phyloP scores from a whole-genome alignment of 2,797 vertebrate species.

The Alosa sapidissima region DNA sequence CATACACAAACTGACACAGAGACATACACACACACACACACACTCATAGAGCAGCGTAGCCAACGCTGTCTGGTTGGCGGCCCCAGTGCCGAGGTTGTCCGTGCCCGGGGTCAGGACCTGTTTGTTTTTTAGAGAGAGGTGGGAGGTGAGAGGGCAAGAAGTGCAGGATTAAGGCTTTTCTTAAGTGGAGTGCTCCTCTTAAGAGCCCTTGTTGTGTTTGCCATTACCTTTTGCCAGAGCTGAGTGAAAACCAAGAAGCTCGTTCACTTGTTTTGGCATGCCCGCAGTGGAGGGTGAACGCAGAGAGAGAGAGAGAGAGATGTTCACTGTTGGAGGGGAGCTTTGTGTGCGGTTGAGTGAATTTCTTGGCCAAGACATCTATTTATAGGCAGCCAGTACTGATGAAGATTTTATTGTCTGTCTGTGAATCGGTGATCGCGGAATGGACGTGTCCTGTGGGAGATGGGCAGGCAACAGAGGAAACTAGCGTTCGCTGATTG shows the following conservation, averaged over 20 bases:
- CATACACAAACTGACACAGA: no score
- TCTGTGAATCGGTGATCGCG: background rate
- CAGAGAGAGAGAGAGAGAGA: background rate
- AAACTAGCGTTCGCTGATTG: background rate
- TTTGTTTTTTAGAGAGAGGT: constrained; percentile 64
- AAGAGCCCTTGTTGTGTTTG: constrained; percentile 52
- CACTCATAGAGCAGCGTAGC: background rate
- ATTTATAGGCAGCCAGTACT: background rate
- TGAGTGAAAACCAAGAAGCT: constrained; percentile 20
- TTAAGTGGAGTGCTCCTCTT: constrained; percentile 52
- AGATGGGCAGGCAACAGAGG: background rate
- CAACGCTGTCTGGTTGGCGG: background rate
- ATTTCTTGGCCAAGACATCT: background rate
- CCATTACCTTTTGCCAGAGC: constrained; percentile 40
- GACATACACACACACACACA: no score
- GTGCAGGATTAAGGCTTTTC: constrained; percentile 49
- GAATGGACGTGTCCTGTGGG: background rate
- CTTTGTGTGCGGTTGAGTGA: background rate
- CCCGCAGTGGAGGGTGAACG: background rate
- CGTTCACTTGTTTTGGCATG: constrained; percentile 35
- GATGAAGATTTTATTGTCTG: background rate
- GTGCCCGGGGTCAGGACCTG: constrained; percentile 54
- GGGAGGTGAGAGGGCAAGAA: constrained; percentile 59
- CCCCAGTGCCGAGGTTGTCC: constrained; percentile 38
- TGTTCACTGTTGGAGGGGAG: background rate